Percentiles rank a stretch among this genome's conserved stretches.
These are phyloP conservation scores for Procavia capensis DNA, from an alignment of 2,113 vertebrate genomes.

Conservation along the genomic window DNA sequence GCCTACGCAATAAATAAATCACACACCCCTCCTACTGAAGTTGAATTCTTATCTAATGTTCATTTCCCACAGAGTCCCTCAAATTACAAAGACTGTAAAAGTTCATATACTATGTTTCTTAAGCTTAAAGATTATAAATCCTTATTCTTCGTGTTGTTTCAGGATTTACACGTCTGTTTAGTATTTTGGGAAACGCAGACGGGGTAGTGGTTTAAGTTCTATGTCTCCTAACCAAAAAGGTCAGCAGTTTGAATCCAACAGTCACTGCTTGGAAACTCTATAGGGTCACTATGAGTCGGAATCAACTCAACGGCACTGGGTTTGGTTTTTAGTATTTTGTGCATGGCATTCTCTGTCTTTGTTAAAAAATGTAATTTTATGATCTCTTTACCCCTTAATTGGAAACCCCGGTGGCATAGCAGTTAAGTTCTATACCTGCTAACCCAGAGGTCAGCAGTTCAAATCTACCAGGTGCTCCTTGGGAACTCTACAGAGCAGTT, in stretches of 20 bases:
- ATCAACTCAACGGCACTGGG: no score
- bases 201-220: no score
- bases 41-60: conserved; percentile 47
- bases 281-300: no score
- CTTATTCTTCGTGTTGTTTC: conserved; percentile 31
- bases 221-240: no score
- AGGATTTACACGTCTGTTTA: not conserved
- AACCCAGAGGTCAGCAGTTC: no score
- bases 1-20: conserved; percentile 64
- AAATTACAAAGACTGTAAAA: conserved; percentile 52
- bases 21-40: not conserved
- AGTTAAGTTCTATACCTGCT: no score
- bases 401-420: no score
- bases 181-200: no score
- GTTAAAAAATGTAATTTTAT: not conserved
- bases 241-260: no score
- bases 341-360: not conserved
- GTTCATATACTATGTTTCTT: conserved; percentile 44
- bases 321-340: conserved; percentile 3
- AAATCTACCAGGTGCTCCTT: no score
- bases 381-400: conserved; percentile 23
- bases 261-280: no score
- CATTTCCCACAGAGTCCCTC: conserved; percentile 54
- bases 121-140: conserved; percentile 48
- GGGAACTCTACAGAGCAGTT: no score